Conservation (phyloP, 2,888 invertebrate species). For the Lottia scabra region DNA sequence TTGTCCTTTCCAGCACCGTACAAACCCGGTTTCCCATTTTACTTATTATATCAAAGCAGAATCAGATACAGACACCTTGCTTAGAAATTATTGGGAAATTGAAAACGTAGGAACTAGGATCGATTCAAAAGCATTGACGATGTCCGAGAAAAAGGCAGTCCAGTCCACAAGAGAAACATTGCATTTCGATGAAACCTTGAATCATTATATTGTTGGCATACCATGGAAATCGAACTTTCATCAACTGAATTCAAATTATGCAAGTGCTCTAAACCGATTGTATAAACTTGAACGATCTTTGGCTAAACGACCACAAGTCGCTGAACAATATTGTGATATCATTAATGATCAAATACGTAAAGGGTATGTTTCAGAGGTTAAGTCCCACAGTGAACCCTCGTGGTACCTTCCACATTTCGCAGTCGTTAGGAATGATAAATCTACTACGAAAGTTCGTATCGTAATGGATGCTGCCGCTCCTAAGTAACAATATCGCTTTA, state of each 20-base stretch:
- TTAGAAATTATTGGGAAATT: not conserved
- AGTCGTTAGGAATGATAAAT: not conserved
- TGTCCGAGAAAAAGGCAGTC: not conserved
- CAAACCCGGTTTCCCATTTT: no score
- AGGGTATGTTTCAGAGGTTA: not conserved
- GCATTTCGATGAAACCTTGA: not conserved
- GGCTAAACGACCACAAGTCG: not conserved
- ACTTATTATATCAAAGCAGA: no score
- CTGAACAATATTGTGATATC: not conserved
- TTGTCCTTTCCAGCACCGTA: not conserved
- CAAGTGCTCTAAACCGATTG: not conserved
- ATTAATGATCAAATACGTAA: not conserved
- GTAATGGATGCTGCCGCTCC: not conserved
- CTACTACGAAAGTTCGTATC: not conserved
- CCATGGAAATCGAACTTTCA: not conserved
- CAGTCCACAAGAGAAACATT: not conserved
- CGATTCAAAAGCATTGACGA: no score
- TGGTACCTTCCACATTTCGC: conserved; percentile 1
- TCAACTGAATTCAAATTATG: not conserved
- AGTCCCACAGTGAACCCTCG: not conserved
- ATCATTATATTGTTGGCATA: not conserved
- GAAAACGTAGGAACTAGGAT: not conserved
- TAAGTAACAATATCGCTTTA: not conserved
- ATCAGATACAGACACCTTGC: not conserved
- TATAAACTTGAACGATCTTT: not conserved